Conservation (phyloP, 1,140 invertebrate species). For the Saccostrea glomerata region DNA sequence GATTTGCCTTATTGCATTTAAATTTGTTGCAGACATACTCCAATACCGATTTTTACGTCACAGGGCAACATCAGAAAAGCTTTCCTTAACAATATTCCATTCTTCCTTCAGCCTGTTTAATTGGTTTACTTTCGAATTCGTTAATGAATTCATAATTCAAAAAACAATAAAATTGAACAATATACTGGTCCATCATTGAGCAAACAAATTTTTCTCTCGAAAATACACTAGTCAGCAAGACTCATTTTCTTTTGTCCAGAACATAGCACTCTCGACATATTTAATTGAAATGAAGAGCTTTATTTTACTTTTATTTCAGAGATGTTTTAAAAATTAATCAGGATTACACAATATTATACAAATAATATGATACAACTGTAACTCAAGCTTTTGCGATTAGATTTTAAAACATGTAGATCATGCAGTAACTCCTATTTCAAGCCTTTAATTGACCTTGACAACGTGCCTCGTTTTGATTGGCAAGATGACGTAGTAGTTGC, state of each 20-base stretch:
- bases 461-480: slow-evolving; percentile 25
- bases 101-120: too few relatives aligned
- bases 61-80: neutral
- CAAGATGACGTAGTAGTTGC: slow-evolving; percentile 21
- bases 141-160: too few relatives aligned
- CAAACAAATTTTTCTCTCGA: too few relatives aligned
- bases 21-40: slow-evolving; percentile 14
- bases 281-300: neutral
- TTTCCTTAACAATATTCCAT: neutral
- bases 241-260: too few relatives aligned
- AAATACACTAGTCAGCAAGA: too few relatives aligned
- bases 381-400: too few relatives aligned
- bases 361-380: neutral
- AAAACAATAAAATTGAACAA: too few relatives aligned
- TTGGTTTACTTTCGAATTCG: too few relatives aligned
- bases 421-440: neutral
- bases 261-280: too few relatives aligned
- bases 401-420: neutral
- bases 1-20: slow-evolving; percentile 24
- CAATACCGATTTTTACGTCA: neutral
- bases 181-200: too few relatives aligned
- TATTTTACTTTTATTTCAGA: too few relatives aligned
- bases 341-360: neutral
- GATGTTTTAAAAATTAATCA: neutral
- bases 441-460: slow-evolving; percentile 1